Conservation (phyloP, 2,797 vertebrate genomes). For the Mormyrus hasselquistii region DNA sequence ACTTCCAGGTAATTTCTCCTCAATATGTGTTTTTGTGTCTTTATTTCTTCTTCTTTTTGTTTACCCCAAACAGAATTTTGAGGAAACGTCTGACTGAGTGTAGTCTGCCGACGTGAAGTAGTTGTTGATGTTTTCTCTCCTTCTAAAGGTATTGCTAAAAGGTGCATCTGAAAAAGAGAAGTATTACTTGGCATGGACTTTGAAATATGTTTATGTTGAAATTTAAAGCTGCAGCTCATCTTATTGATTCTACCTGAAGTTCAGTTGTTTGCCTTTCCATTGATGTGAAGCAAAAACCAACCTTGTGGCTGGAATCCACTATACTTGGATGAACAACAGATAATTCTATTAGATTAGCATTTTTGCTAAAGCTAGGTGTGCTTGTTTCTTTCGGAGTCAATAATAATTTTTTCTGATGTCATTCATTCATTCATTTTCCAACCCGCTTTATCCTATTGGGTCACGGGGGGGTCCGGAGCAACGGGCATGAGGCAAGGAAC, state of each 20-base stretch:
- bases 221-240: background rate
- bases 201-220: background rate
- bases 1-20: constrained; percentile 82
- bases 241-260: background rate
- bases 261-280: background rate
- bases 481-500: too few species aligned
- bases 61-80: background rate
- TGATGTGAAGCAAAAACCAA: background rate
- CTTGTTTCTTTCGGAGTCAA: background rate
- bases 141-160: background rate
- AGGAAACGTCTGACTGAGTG: background rate
- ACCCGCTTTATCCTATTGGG: too few species aligned
- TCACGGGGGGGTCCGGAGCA: too few species aligned
- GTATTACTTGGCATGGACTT: background rate
- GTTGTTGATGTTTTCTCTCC: background rate
- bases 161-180: background rate
- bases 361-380: background rate
- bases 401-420: background rate
- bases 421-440: too few species aligned
- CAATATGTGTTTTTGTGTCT: background rate
- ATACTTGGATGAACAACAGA: background rate
- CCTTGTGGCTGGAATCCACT: background rate
- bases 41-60: background rate
- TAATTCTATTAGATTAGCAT: background rate
- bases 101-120: background rate